Conservation (phyloP, 2,113 vertebrate genomes). For the Chrysemys picta region DNA sequence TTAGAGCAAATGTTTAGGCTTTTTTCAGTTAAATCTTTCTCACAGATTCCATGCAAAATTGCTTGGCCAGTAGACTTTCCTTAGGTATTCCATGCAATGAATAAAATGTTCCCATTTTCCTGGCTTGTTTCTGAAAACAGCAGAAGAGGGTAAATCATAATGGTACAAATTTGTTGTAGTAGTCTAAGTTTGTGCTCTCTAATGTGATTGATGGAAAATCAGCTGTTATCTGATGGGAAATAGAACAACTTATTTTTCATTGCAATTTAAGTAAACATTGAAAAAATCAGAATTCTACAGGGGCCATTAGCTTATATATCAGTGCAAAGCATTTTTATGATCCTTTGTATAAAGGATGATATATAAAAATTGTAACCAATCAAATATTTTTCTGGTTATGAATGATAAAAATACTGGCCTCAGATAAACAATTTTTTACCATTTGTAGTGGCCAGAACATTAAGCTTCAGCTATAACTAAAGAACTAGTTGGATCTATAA, state of each 20-base stretch:
- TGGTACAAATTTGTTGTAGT: background rate
- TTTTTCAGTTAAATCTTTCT: background rate
- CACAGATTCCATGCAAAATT: conserved; percentile 11
- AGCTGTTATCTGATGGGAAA: conserved; percentile 62
- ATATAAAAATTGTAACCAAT: conserved; percentile 51
- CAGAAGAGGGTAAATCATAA: conserved; percentile 27
- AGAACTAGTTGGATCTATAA: conserved; percentile 48
- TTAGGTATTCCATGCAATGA: background rate
- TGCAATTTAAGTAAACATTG: conserved; percentile 56
- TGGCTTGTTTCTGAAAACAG: background rate
- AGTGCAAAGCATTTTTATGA: conserved; percentile 59
- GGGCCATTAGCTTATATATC: conserved; percentile 60
- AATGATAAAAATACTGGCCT: conserved; percentile 44
- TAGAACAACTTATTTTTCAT: conserved; percentile 51
- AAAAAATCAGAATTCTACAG: conserved; percentile 62
- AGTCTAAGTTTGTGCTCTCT: conserved; percentile 53
- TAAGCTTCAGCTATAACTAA: conserved; percentile 39
- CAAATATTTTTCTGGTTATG: background rate
- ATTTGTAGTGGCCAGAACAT: conserved; percentile 47
- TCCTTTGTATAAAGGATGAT: conserved; percentile 37
- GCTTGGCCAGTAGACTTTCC: conserved; percentile 18
- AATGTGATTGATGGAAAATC: conserved; percentile 32
- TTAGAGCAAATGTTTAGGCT: background rate
- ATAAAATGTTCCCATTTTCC: conserved; percentile 15
- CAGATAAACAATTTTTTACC: conserved; percentile 45